Base-by-base conservation (phyloP, 2,797 vertebrate genomes). In the Picus viridis region DNA sequence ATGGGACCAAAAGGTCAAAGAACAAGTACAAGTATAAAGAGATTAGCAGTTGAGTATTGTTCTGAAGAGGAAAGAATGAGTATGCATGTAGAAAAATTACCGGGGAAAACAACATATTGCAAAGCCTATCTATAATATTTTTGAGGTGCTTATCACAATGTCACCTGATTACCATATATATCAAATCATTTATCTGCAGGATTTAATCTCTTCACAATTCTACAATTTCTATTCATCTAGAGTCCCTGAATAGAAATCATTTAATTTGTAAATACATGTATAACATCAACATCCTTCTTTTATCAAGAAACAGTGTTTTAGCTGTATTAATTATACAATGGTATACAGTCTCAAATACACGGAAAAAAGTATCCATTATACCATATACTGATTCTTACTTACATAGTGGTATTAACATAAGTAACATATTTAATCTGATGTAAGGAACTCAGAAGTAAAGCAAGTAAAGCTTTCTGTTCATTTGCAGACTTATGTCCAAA, bases 1-100 rank as follows among this genome's bases (percentile, higher is more conserved):
- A 94, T 84, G 69, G 82, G 81, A 95, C 92, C 69, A 91, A 92
- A 93, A 95, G 76, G 93, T 51, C 90, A 94, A 97, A 95, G 94
- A 97, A 94, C 94, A 94, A 95, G 92, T 90, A 80, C 30, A 90
- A 65, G 16, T 83, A 70, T 87, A 94, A 95, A 92, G 65, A 92
- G 92, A 96, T 95, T 92, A 96, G 65, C 85, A 87, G 61, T 24
- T 71, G 86, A 85, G 86, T 87, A 62, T 63, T 92, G 39, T 79
- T 83, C 67, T 91, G 89, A 95, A 94, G 65, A 92, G 87, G 49
- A 89, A 95, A 77, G 43, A 93, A 72, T 80, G 62, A 92, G 29
- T 69, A 65, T 9, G 30, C 58, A 82, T 58, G 30, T 16, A 90
- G 74, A 72, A 93, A 84, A 32, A 94, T 70, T 93, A 88, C 57